Percentiles rank a stretch among this genome's conserved stretches.
Conservation (phyloP, 2,888 invertebrate genomes). For the Drosophila quinaria region DNA sequence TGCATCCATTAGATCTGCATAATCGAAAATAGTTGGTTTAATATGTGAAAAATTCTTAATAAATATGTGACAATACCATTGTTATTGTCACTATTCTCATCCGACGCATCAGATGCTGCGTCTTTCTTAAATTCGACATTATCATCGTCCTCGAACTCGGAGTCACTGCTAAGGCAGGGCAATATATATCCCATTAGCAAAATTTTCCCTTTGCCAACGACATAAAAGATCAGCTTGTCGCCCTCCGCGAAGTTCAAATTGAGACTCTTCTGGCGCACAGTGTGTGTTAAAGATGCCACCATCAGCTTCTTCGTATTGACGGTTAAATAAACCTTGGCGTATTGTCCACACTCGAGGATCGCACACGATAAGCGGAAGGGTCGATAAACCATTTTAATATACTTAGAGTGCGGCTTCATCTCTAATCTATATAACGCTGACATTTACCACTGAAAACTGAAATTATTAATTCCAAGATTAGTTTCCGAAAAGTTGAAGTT, state of each 20-base stretch:
- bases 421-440: neutral
- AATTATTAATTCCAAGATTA: neutral
- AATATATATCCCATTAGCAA: neutral
- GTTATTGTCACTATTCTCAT: neutral
- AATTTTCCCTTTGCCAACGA: neutral
- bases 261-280: neutral
- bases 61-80: neutral
- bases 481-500: neutral
- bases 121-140: neutral
- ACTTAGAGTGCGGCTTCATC: constrained; percentile 8
- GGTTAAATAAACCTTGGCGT: neutral
- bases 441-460: neutral
- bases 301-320: neutral
- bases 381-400: neutral
- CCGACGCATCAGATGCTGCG: neutral
- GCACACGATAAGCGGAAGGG: neutral
- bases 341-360: neutral
- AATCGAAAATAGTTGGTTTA: neutral
- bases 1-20: neutral
- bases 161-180: neutral
- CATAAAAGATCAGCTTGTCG: neutral
- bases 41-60: neutral
- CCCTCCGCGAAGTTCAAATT: neutral
- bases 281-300: neutral
- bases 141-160: neutral